phyloP scores from a whole-genome alignment of 2,113 vertebrate genomes.

The Sorex araneus region DNA sequence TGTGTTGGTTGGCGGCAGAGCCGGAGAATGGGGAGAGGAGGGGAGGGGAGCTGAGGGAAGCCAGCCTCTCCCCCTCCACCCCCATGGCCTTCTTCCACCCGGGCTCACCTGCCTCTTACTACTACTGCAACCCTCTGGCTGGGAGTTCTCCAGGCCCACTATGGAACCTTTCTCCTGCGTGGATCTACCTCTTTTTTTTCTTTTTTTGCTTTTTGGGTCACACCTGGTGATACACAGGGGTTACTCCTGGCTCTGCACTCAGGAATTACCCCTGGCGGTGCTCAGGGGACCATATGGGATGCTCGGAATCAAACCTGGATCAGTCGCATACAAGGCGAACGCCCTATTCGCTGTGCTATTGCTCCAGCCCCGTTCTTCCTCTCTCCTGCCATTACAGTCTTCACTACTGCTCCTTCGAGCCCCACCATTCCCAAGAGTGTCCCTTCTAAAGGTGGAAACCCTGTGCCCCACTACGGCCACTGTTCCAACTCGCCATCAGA shows the following conservation, averaged over 20 bases:
- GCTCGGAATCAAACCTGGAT: too few relatives aligned
- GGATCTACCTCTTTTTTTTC: background rate
- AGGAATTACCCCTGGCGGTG: too few relatives aligned
- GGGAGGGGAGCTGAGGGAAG: background rate
- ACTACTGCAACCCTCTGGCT: background rate
- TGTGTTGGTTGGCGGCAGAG: rapidly evolving
- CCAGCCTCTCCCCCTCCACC: background rate
- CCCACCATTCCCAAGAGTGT: background rate
- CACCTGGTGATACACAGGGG: too few relatives aligned
- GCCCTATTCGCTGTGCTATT: too few relatives aligned
- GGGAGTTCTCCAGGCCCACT: background rate
- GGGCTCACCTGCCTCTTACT: background rate
- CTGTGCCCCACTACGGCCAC: too few relatives aligned
- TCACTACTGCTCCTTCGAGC: background rate
- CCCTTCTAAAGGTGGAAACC: background rate
- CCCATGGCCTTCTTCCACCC: background rate
- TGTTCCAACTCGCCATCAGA: background rate
- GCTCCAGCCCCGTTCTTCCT: too few relatives aligned
- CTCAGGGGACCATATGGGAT: too few relatives aligned
- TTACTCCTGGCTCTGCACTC: too few relatives aligned
- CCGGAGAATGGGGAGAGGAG: background rate
- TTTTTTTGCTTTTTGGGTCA: too few relatives aligned
- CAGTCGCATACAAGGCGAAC: too few relatives aligned
- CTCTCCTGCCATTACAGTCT: background rate
- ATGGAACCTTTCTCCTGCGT: background rate